These are phyloP conservation scores for Meloidogyne hapla DNA, from an alignment of 1,140 invertebrate species.

Conservation along the genomic window DNA sequence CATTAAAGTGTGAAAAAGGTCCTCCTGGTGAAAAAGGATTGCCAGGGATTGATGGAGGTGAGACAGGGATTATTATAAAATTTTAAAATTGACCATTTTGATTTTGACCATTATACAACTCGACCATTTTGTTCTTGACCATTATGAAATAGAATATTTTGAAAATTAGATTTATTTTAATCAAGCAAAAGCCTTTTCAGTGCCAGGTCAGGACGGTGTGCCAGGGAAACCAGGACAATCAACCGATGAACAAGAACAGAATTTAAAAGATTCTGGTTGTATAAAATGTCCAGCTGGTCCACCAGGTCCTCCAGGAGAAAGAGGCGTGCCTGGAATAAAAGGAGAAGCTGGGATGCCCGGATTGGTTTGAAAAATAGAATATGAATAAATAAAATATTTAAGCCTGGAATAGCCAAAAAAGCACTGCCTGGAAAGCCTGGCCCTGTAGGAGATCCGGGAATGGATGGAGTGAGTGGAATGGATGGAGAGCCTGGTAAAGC, in stretches of 20 bases:
- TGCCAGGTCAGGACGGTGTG: background rate
- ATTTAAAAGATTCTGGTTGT: background rate
- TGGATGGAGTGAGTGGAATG: constrained; percentile 14
- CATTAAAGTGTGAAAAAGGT: background rate
- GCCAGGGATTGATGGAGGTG: background rate
- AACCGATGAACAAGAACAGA: background rate
- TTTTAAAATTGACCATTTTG: background rate
- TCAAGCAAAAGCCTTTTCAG: too few relatives aligned
- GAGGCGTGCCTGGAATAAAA: constrained; percentile 7
- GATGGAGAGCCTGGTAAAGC: constrained; percentile 10
- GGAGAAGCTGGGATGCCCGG: constrained; percentile 26
- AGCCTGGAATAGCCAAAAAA: constrained; percentile 10
- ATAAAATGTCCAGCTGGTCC: constrained; percentile 6
- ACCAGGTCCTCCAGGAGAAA: background rate
- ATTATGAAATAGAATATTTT: too few relatives aligned
- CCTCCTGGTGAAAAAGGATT: background rate
- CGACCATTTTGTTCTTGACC: background rate
- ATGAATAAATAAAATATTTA: background rate
- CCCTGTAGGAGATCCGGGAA: constrained; percentile 20
- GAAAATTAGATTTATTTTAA: too few relatives aligned
- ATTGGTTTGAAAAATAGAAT: constrained; percentile 9
- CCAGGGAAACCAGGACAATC: constrained; percentile 1
- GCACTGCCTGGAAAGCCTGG: constrained; percentile 13
- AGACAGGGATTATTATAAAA: too few relatives aligned
- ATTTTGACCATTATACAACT: background rate